Percentiles rank a stretch among this genome's conserved stretches.
Conservation (phyloP, 1,140 invertebrate species). For the Bombus turneri region DNA sequence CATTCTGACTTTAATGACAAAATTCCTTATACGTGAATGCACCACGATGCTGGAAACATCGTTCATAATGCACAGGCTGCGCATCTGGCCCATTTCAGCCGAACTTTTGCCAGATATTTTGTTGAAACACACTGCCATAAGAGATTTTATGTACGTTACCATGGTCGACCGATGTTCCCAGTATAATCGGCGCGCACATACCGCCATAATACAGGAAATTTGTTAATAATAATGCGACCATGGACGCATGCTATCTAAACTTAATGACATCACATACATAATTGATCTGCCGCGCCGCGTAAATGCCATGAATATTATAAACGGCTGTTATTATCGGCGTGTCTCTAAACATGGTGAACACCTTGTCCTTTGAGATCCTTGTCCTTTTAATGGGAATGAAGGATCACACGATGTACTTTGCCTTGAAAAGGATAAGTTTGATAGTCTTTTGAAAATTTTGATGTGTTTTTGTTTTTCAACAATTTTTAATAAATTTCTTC, state of each 20-base stretch:
- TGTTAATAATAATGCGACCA: slow-evolving; percentile 31
- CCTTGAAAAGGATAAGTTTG: no score
- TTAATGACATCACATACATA: slow-evolving; percentile 27
- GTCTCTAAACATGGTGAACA: background rate
- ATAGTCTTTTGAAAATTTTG: no score
- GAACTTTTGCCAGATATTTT: slow-evolving; percentile 32
- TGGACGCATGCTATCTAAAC: background rate
- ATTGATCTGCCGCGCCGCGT: background rate
- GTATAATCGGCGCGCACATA: background rate
- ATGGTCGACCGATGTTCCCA: background rate
- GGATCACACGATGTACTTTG: no score
- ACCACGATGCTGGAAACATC: background rate
- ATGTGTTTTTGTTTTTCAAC: no score
- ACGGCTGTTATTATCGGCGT: no score
- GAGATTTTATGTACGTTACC: background rate
- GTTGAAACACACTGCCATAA: background rate
- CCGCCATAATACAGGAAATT: slow-evolving; percentile 15
- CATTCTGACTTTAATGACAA: slow-evolving; percentile 32
- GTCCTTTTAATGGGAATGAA: no score
- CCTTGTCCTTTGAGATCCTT: background rate
- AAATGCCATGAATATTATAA: background rate
- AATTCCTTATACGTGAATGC: slow-evolving; percentile 15
- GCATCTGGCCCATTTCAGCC: slow-evolving; percentile 10
- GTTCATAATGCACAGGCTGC: slow-evolving; percentile 20
- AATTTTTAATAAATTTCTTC: no score